These are phyloP conservation scores for Denticeps clupeoides DNA, from an alignment of 2,797 vertebrate genomes.

Conservation along the genomic window DNA sequence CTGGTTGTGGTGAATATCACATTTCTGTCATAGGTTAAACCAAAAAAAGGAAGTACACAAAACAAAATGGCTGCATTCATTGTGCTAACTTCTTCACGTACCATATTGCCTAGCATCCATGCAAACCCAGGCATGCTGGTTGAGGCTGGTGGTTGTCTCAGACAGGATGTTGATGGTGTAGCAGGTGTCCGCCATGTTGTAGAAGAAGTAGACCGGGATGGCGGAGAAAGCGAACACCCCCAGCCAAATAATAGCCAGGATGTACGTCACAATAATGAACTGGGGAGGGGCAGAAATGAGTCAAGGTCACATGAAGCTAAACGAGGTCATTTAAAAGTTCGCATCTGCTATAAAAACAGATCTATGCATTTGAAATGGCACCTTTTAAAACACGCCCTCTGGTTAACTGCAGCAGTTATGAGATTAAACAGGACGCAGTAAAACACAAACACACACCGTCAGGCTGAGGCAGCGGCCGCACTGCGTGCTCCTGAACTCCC, in stretches of 20 bases:
- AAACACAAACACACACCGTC: conserved; percentile 66
- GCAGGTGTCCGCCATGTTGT: conserved; percentile 92
- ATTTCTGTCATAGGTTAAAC: too few species aligned
- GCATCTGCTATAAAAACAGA: background rate
- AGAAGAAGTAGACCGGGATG: conserved; percentile 90
- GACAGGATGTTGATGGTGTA: conserved; percentile 81
- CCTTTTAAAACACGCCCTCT: too few species aligned
- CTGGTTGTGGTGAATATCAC: too few species aligned
- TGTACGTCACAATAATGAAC: conserved; percentile 91
- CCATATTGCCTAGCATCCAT: conserved; percentile 93
- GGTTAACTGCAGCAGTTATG: too few species aligned
- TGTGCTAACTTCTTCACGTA: too few species aligned
- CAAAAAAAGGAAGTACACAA: too few species aligned
- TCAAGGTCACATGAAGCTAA: too few species aligned
- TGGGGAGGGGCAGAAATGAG: too few species aligned
- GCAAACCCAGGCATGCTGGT: conserved; percentile 68
- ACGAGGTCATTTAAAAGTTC: too few species aligned
- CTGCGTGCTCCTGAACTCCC: conserved; percentile 91
- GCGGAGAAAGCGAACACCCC: conserved; percentile 81
- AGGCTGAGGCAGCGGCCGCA: conserved; percentile 89
- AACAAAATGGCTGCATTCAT: too few species aligned
- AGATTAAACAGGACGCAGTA: too few species aligned
- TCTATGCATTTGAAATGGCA: background rate
- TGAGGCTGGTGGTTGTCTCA: conserved; percentile 79
- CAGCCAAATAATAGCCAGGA: conserved; percentile 86